A percentile compares a stretch with the other conserved stretches of the same genome.
These are phyloP conservation scores for Hylomyscus alleni DNA, from an alignment of 2,797 vertebrate genomes.

Conservation along the genomic window DNA sequence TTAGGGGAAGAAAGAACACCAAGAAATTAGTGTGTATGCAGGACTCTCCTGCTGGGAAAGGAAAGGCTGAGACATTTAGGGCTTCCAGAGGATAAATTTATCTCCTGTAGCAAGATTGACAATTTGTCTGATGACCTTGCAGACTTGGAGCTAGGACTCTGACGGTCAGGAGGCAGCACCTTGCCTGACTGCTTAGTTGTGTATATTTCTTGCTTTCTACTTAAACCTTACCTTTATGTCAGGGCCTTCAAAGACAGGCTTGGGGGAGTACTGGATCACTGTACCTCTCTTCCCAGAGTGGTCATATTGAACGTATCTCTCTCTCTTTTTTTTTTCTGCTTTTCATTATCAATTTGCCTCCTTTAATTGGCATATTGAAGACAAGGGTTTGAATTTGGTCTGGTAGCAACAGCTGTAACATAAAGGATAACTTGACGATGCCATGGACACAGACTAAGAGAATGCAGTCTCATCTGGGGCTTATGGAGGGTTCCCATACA, in stretches of 20 bases:
- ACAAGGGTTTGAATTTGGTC: not conserved
- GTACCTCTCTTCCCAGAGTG: not conserved
- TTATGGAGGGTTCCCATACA: conserved; percentile 5
- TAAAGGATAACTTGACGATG: not conserved
- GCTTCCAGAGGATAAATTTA: not conserved
- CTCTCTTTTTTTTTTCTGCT: no score
- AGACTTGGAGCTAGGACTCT: not conserved
- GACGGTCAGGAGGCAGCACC: no score
- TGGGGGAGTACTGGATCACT: not conserved
- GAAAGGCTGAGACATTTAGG: not conserved
- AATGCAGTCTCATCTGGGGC: not conserved
- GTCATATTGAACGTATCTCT: not conserved
- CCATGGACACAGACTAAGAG: not conserved
- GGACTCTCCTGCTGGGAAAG: not conserved
- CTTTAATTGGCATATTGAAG: not conserved
- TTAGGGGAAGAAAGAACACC: not conserved
- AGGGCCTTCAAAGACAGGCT: not conserved
- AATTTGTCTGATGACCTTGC: not conserved
- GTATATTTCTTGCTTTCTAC: not conserved
- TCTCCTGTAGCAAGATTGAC: not conserved
- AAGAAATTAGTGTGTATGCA: not conserved
- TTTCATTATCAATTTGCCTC: not conserved
- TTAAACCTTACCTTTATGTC: not conserved
- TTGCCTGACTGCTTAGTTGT: not conserved
- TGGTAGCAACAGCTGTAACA: not conserved